phyloP scores from a whole-genome alignment of 2,113 vertebrate genomes.

The Porphyrio hochstetteri region DNA sequence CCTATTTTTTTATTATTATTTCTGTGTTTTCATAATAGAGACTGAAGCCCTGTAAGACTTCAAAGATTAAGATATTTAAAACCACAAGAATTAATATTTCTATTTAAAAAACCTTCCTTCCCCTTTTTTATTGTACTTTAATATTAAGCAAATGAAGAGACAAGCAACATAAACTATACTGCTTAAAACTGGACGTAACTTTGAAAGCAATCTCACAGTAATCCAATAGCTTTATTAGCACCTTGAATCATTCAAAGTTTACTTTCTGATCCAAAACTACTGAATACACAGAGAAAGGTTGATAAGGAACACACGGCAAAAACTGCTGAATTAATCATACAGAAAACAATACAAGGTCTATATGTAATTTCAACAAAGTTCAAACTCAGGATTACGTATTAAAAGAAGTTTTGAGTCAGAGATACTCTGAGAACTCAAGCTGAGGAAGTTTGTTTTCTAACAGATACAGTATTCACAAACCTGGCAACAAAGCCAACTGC shows the following conservation, averaged over 20 bases:
- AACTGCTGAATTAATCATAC: neutral
- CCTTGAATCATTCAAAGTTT: neutral
- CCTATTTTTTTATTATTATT: neutral
- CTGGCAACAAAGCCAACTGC: neutral
- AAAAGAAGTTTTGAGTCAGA: neutral
- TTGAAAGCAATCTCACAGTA: neutral
- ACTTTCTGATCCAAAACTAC: neutral
- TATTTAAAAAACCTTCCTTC: neutral
- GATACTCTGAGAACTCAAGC: neutral
- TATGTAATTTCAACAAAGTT: neutral
- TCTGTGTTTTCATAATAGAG: neutral
- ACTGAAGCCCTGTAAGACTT: neutral
- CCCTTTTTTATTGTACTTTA: neutral
- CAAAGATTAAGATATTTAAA: neutral
- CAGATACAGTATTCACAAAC: neutral
- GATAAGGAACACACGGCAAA: neutral
- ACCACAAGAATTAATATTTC: neutral
- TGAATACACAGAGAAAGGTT: neutral
- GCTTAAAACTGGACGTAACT: neutral
- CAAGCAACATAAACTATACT: accelerated
- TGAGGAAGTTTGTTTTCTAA: neutral
- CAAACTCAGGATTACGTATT: neutral
- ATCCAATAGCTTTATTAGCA: neutral
- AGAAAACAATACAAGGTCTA: neutral
- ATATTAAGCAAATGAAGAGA: neutral